Base-by-base conservation (phyloP, 2,113 vertebrate genomes). In the Rhagologus leucostigma region DNA sequence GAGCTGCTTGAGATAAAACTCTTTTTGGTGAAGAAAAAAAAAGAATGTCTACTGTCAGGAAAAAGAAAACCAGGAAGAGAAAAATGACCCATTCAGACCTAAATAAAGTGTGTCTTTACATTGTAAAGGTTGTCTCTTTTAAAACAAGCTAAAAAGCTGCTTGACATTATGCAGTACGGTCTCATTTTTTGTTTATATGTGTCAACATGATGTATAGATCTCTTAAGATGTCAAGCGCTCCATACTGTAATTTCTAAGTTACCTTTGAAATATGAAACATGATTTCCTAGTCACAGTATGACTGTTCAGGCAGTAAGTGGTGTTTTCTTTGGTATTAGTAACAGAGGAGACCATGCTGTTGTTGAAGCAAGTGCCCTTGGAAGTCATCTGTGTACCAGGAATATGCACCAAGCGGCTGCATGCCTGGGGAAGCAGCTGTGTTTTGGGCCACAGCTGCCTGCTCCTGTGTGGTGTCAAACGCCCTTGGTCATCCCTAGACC, bases 151-250 rank as follows among this genome's bases (percentile, higher is more conserved):
- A 63, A 89, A 95, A 96, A 94, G 52, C 83, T 93, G 81, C 78
- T 96, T 96, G 93, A 91, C 68, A 71, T 90, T 89, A 79, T 88
- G 84, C 96, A 96, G 95, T 84, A 94, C 92, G 87, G 96, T 94
- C 93, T 92, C 85, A 52, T 49, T 95, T 79, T 77, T 97, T 91
- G 98, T 98, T 98, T 97, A 96, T 84, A 89, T 83, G 82, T 87
- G 97, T 85, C 63, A 89, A 50, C 11, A 3, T 95, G 95, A 97
- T 94, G 24, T 69, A 97, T 83, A 7, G 82, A 95, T 96, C 95
- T 94, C 95, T 97, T 96, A 93, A 86, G 81, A 83, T 95, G 95
- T 98, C 96, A 97, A 96, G 90, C 63, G 9, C 6, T 97, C 89
- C 60, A 44, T 90, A 83, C 89, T 89, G 83, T 93, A 82, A 94